Evolutionary conservation across 2,888 invertebrate species (phyloP).

Genomic region (Halictus ligatus): DNA sequence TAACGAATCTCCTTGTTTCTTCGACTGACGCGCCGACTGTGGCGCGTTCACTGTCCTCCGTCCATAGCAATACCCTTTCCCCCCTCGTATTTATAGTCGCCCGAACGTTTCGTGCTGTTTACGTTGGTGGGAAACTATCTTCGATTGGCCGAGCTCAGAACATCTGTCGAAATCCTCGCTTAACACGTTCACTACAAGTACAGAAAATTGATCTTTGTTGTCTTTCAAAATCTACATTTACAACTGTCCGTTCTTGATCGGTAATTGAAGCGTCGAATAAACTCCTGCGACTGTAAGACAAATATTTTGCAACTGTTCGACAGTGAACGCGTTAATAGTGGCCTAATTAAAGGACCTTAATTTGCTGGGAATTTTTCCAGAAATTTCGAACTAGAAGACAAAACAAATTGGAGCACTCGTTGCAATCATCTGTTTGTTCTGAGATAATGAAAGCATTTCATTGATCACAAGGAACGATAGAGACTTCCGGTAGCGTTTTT

Average conservation of each 20-base stretch:
- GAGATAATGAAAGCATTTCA: not conserved
- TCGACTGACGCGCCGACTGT: conserved; percentile 15
- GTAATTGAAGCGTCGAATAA: not conserved
- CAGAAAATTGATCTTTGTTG: no score
- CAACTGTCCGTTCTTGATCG: no score
- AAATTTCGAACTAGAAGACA: not conserved
- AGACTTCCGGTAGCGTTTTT: not conserved
- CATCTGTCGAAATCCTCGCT: not conserved
- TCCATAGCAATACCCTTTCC: not conserved
- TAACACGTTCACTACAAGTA: not conserved
- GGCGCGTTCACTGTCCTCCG: conserved; percentile 13
- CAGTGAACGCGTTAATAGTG: not conserved
- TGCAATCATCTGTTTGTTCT: not conserved
- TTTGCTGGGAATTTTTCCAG: not conserved
- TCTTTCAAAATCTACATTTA: no score
- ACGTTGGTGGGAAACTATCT: not conserved
- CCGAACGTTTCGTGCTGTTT: not conserved
- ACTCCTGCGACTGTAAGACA: not conserved
- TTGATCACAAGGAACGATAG: not conserved
- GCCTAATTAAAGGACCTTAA: not conserved
- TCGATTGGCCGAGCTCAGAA: not conserved
- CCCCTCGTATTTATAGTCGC: conserved; percentile 35
- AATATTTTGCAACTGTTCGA: not conserved
- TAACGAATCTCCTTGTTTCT: conserved; percentile 19
- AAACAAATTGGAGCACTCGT: not conserved